Evolutionary conservation across 2,888 invertebrate genomes (phyloP).

Genomic region (Acrocyrtus sp.): DNA sequence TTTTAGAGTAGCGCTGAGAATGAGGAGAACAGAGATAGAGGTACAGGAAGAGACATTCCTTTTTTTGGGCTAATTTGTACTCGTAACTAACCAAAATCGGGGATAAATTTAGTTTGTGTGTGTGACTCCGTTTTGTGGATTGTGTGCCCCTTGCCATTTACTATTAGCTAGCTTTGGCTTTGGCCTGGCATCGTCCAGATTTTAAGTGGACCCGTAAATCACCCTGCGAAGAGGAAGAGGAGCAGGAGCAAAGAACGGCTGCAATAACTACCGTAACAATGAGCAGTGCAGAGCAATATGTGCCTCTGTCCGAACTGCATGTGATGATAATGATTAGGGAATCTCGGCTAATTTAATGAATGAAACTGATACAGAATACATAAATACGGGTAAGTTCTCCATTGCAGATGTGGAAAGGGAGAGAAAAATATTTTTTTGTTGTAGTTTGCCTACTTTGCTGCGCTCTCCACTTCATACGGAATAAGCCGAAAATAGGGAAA

Average conservation of each 20-base stretch:
- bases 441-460: too few relatives aligned
- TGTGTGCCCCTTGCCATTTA: background rate
- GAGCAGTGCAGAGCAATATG: too few relatives aligned
- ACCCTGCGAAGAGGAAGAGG: slow-evolving; percentile 16
- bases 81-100: slow-evolving; percentile 45
- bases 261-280: too few relatives aligned
- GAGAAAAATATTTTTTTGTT: too few relatives aligned
- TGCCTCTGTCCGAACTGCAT: background rate
- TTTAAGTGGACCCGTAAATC: slow-evolving; percentile 46
- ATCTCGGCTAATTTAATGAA: slow-evolving; percentile 32
- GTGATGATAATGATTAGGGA: slow-evolving; percentile 28
- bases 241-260: background rate
- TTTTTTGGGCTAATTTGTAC: slow-evolving; percentile 30
- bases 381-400: too few relatives aligned
- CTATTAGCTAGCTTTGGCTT: too few relatives aligned
- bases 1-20: background rate
- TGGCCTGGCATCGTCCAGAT: slow-evolving; percentile 29
- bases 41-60: background rate
- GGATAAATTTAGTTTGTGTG: slow-evolving; percentile 1
- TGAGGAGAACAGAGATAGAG: background rate
- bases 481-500: too few relatives aligned
- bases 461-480: too few relatives aligned
- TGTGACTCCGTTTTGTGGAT: background rate
- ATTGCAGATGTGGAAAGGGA: too few relatives aligned
- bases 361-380: background rate